Conservation (phyloP, 2,113 vertebrate genomes). For the Sakesphorus luctuosus region DNA sequence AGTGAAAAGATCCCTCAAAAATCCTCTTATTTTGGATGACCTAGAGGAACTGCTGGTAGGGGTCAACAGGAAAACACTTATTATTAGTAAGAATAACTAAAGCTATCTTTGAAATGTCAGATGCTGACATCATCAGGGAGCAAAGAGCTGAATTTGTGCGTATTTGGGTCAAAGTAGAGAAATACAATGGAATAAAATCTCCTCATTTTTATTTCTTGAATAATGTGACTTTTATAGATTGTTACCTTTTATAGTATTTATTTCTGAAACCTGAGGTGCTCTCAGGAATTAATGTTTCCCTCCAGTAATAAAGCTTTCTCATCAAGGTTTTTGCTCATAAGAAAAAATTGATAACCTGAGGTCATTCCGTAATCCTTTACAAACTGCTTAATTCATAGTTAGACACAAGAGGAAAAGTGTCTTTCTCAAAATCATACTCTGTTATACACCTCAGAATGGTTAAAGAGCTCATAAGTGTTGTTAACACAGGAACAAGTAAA, state of each 20-base stretch:
- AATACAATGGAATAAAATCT: neutral
- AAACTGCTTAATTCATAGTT: neutral
- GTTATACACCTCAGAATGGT: neutral
- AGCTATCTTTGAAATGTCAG: neutral
- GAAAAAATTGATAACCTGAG: neutral
- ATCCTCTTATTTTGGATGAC: neutral
- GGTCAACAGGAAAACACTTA: rapidly evolving
- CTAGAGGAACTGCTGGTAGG: neutral
- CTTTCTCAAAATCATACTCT: neutral
- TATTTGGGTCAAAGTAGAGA: neutral
- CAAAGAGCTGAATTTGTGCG: neutral
- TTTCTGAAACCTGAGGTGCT: neutral
- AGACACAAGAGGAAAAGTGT: neutral
- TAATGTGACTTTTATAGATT: neutral
- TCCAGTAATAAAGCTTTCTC: neutral
- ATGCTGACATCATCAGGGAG: neutral
- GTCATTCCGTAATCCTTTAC: neutral
- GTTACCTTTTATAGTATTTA: neutral
- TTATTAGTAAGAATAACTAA: neutral
- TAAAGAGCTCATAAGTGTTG: neutral
- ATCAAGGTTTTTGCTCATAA: neutral
- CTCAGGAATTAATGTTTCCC: neutral
- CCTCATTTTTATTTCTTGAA: neutral
- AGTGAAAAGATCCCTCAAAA: neutral
- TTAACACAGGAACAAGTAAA: neutral